These are phyloP conservation scores for Chrysocyon brachyurus DNA, from an alignment of 2,797 vertebrate genomes.

Conservation along the genomic window DNA sequence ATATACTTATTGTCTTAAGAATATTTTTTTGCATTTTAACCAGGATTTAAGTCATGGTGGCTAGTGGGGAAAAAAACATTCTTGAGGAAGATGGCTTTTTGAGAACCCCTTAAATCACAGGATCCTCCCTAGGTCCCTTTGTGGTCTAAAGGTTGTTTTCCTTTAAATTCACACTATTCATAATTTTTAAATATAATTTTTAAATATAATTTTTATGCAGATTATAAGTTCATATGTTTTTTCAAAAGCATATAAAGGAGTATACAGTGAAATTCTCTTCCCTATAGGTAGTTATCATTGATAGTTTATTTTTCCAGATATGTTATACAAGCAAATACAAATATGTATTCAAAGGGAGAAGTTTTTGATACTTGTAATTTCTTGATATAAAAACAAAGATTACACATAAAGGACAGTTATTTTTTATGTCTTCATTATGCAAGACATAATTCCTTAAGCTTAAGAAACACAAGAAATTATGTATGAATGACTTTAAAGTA, in stretches of 20 bases:
- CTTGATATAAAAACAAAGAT: conserved; percentile 24
- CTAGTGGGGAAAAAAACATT: not conserved
- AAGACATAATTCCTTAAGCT: conserved; percentile 25
- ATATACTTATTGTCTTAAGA: conserved; percentile 45
- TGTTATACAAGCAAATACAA: not conserved
- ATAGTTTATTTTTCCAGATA: not conserved
- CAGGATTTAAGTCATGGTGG: conserved; percentile 8
- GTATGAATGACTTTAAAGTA: conserved; percentile 14
- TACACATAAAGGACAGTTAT: conserved; percentile 31
- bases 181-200: conserved; percentile 32
- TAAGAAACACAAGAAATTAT: conserved; percentile 15
- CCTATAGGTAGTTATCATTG: not conserved
- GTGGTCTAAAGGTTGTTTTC: not conserved
- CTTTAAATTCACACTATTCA: conserved; percentile 1
- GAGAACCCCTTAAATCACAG: conserved; percentile 18
- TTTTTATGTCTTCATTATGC: not conserved
- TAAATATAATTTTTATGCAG: not conserved
- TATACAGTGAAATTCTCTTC: not conserved
- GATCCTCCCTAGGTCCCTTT: conserved; percentile 27
- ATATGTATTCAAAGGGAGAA: conserved; percentile 17
- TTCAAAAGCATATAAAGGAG: not conserved
- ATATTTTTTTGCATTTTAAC: conserved; percentile 57
- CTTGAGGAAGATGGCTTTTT: conserved; percentile 43
- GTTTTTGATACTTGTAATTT: not conserved
- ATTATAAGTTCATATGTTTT: not conserved